These are phyloP conservation scores for Trachurus trachurus DNA, from an alignment of 2,797 vertebrate genomes.

Conservation along the genomic window DNA sequence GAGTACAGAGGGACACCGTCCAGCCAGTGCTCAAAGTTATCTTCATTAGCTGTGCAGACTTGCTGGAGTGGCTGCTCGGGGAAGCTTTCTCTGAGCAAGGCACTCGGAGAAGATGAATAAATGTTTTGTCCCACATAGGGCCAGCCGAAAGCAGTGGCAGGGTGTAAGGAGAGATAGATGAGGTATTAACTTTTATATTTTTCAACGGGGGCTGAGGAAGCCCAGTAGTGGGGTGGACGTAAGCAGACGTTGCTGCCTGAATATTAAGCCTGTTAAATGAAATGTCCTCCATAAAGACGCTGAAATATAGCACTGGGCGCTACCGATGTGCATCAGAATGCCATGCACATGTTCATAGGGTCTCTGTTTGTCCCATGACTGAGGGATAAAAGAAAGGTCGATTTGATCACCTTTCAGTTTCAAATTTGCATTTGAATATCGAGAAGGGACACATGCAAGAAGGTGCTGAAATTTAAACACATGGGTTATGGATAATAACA, in stretches of 20 bases:
- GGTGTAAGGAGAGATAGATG: constrained; percentile 78
- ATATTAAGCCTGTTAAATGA: constrained; percentile 77
- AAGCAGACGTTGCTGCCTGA: constrained; percentile 73
- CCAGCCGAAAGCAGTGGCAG: constrained; percentile 68
- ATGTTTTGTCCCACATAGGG: constrained; percentile 81
- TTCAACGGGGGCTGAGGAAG: constrained; percentile 64
- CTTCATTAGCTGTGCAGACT: constrained; percentile 79
- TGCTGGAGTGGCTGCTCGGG: constrained; percentile 72
- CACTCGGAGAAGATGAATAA: constrained; percentile 80
- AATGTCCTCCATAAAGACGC: constrained; percentile 71
- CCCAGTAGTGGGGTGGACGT: constrained; percentile 70
- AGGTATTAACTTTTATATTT: constrained; percentile 79
- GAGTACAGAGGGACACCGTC: constrained; percentile 76
- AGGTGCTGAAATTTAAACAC: constrained; percentile 22
- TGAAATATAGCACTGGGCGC: constrained; percentile 64
- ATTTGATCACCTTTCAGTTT: constrained; percentile 53
- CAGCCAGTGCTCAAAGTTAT: constrained; percentile 76
- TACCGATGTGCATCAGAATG: constrained; percentile 44
- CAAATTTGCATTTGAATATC: constrained; percentile 42
- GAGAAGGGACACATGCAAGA: constrained; percentile 17
- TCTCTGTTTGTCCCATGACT: constrained; percentile 41
- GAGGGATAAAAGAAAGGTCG: constrained; percentile 29
- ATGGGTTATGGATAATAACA: constrained; percentile 8
- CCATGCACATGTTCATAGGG: constrained; percentile 27
- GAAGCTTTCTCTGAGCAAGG: constrained; percentile 75